A percentile compares a stretch with the other conserved stretches of the same genome.
Evolutionary conservation across 2,797 vertebrate genomes (phyloP).

Genomic region (Hozukius guyotensis): DNA sequence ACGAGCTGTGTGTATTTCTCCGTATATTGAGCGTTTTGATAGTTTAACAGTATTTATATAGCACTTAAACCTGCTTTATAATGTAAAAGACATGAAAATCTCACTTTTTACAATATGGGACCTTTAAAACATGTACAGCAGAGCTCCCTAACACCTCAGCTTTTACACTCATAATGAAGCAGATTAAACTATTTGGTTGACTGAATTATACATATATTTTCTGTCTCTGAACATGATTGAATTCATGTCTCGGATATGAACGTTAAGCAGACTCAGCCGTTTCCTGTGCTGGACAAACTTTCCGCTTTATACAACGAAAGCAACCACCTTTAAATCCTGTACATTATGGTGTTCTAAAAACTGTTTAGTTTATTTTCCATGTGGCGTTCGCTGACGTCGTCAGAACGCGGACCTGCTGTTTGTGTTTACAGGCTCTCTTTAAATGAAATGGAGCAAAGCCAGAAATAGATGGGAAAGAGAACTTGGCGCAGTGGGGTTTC

Average conservation of each 20-base stretch:
- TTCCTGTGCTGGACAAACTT: not conserved
- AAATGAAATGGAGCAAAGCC: not conserved
- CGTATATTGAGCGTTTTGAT: no score
- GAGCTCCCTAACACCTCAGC: not conserved
- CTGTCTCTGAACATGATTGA: not conserved
- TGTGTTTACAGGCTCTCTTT: constrained; percentile 12
- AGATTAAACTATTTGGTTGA: not conserved
- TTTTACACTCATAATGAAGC: not conserved
- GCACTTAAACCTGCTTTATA: no score
- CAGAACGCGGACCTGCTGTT: not conserved
- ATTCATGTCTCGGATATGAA: not conserved
- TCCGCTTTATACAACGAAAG: not conserved
- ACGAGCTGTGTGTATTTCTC: no score
- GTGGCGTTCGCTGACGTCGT: not conserved
- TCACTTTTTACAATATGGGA: no score
- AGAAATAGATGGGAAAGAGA: not conserved
- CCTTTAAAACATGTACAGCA: not conserved
- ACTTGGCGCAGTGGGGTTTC: constrained; percentile 2
- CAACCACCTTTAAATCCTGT: not conserved
- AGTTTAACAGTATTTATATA: no score
- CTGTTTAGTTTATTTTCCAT: not conserved
- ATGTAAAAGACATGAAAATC: no score
- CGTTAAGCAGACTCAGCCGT: not conserved
- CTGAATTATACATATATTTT: not conserved
- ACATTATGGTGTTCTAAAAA: not conserved